A percentile compares a stretch with the other conserved stretches of the same genome.
Evolutionary conservation across 2,113 vertebrate species (phyloP).

Genomic region (Crypturellus undulatus): DNA sequence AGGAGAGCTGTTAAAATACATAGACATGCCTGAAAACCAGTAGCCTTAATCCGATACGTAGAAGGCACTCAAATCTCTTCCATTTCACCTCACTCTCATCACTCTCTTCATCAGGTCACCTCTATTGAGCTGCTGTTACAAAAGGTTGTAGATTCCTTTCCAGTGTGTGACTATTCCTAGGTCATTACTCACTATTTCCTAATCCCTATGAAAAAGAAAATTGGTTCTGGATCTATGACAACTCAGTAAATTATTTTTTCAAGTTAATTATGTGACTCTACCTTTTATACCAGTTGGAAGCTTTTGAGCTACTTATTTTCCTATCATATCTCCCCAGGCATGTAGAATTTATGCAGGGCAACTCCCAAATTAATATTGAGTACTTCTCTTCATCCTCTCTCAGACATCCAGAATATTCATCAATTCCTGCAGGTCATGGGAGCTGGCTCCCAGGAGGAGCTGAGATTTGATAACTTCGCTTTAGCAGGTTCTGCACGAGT

Average conservation of each 20-base stretch:
- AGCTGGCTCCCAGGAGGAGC: background rate
- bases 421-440: rapidly evolving
- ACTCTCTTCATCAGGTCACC: background rate
- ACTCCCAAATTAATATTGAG: background rate
- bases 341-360: background rate
- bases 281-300: background rate
- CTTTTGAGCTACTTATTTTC: background rate
- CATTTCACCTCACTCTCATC: background rate
- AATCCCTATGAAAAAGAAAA: background rate
- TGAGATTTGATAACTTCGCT: rapidly evolving
- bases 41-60: background rate
- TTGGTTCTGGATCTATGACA: background rate
- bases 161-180: background rate
- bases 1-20: background rate
- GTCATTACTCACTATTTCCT: background rate
- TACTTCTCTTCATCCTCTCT: background rate
- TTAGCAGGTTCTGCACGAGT: background rate
- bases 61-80: background rate
- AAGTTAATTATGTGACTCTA: background rate
- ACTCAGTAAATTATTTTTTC: background rate
- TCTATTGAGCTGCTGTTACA: background rate
- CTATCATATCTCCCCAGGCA: rapidly evolving
- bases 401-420: background rate
- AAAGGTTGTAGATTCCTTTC: background rate
- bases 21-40: background rate